These are phyloP conservation scores for Catharus fuscescens DNA, from an alignment of 2,113 vertebrate species.

Conservation along the genomic window DNA sequence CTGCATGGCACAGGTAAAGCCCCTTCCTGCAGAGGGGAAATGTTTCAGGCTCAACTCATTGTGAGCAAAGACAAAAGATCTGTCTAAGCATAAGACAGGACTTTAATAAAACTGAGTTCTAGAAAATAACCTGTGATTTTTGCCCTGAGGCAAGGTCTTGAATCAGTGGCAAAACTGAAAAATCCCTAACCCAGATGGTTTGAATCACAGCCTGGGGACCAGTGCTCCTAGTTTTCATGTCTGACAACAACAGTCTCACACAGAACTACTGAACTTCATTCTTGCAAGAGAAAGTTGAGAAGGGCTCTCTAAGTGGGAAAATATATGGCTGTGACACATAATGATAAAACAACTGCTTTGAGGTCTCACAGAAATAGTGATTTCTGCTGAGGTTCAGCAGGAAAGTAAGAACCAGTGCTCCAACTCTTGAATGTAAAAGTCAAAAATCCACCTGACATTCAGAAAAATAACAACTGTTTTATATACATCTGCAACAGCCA, in stretches of 20 bases:
- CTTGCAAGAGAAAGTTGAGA: not conserved
- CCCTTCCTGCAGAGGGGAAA: accelerated
- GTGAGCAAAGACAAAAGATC: not conserved
- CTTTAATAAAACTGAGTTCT: not conserved
- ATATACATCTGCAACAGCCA: not conserved
- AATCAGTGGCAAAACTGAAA: not conserved
- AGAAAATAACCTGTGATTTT: not conserved
- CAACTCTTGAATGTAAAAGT: not conserved
- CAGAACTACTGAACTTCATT: not conserved
- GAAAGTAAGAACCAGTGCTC: not conserved
- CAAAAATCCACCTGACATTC: not conserved
- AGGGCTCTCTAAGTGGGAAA: not conserved
- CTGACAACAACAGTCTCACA: not conserved
- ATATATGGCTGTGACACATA: not conserved
- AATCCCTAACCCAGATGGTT: not conserved
- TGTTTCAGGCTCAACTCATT: not conserved
- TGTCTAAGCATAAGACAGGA: not conserved
- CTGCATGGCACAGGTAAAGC: accelerated
- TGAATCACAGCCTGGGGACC: not conserved
- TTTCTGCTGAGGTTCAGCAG: not conserved
- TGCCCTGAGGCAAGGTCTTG: not conserved
- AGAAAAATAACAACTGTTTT: conserved; percentile 11
- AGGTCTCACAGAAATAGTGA: not conserved
- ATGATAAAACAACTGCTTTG: not conserved
- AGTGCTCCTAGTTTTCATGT: not conserved